Evolutionary conservation across 2,113 vertebrate genomes (phyloP), one percentile per base, ranked within the genome.

Genomic region (Cisticola juncidis): DNA sequence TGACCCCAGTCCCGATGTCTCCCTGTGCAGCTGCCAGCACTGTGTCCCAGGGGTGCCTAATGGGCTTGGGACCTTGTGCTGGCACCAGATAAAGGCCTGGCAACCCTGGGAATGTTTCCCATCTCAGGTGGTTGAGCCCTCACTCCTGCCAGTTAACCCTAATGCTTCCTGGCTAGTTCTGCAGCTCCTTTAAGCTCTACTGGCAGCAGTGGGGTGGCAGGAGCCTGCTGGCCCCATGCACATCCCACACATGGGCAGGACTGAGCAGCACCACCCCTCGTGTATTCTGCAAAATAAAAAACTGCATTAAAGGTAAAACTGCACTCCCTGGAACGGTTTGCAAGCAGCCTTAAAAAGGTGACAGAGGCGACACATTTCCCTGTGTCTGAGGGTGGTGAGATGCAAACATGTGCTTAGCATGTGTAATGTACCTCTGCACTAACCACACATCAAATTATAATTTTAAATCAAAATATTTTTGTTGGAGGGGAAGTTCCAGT

Each of bases 401-500:
- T 21, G 47, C 82, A 81, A 90, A 76, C 85, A 60, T 20, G 83
- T 72, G 85, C 90, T 79, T 66, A 65, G 61, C 57, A 54, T 44
- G 77, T 82, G 85, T 57, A 73, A 89, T 44, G 26, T 70, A 24
- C 26, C 94, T 92, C 91, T 82, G 40, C 31, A 25, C 57, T 92
- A 97, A 65, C 45, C 66, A 56, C 19, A 8, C 72, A 66, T 87
- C 92, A 77, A 93, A 91, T 93, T 82, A 81, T 81, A 94, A 89
- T 94, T 94, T 84, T 65, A 94, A 97, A 81, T n/a, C 65, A 66
- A 95, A 93, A 93, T 80, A 85, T 95, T 97, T 88, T 79, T 58
- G 60, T 95, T 95, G 93, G 91, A 92, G 90, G 82, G 69, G 88
- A 76, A 96, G 68, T 90, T 87, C 50, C 54, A 66, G 83, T 88